phyloP scores from a whole-genome alignment of 2,797 vertebrate genomes.

The Benthosema pterotum region DNA sequence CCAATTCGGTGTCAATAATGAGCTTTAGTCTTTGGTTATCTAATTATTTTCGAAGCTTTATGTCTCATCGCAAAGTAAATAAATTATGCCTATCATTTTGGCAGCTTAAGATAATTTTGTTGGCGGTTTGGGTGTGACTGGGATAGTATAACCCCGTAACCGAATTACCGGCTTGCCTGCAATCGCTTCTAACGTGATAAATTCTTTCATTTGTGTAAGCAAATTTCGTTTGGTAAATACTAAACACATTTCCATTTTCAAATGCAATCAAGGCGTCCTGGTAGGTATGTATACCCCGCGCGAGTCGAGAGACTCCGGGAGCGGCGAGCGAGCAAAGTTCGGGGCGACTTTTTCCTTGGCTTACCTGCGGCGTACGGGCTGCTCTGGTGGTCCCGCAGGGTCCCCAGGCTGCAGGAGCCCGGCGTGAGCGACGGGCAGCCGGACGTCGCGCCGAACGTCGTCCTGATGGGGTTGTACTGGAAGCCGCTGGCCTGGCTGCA shows the following conservation, averaged over 20 bases:
- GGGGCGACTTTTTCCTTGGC: conserved; percentile 73
- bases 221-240: conserved; percentile 99
- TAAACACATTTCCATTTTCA: conserved; percentile 99
- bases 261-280: conserved; percentile 95
- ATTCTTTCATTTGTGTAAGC: conserved; percentile 99
- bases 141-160: conserved; percentile 99
- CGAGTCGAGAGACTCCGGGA: conserved; percentile 77
- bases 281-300: conserved; percentile 72
- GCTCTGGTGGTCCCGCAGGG: conserved; percentile 99
- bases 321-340: conserved; percentile 55
- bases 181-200: conserved; percentile 99
- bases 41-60: conserved; percentile 99
- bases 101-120: conserved; percentile 99
- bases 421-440: conserved; percentile 98
- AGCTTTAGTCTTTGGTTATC: conserved; percentile 99
- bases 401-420: conserved; percentile 98
- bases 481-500: conserved; percentile 99
- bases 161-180: conserved; percentile 98
- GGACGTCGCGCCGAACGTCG: conserved; percentile 97
- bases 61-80: conserved; percentile 99
- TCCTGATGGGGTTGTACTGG: conserved; percentile 99
- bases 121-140: conserved; percentile 99
- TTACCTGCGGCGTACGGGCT: conserved; percentile 99
- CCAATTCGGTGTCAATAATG: conserved; percentile 94
- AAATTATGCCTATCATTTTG: conserved; percentile 99